Conservation (phyloP, 2,888 invertebrate species). For the Drosophila pseudotalamancana region DNA sequence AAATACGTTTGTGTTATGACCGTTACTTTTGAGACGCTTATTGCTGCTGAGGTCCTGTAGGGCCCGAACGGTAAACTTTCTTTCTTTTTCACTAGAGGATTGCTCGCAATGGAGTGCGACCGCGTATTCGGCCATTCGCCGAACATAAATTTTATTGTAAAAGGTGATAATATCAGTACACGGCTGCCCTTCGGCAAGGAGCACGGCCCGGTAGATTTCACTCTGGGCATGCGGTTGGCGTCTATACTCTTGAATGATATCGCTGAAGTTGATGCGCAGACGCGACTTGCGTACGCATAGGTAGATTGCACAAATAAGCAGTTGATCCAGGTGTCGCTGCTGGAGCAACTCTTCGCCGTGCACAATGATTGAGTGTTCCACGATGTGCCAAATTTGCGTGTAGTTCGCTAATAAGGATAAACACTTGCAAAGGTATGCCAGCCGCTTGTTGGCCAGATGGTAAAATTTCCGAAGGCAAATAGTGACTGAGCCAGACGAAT, state of each 20-base stretch:
- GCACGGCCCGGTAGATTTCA: conserved; percentile 48
- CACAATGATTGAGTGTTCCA: conserved; percentile 55
- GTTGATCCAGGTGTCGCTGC: conserved; percentile 58
- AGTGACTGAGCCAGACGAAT: background rate
- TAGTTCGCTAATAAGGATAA: conserved; percentile 33
- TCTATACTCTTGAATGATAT: conserved; percentile 57
- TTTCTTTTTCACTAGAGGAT: background rate
- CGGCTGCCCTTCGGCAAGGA: conserved; percentile 4
- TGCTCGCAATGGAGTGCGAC: conserved; percentile 18
- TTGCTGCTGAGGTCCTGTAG: conserved; percentile 22
- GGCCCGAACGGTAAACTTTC: background rate
- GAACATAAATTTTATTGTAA: conserved; percentile 54
- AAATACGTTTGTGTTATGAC: conserved; percentile 15
- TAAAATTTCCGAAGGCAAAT: conserved; percentile 72
- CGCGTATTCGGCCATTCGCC: conserved; percentile 34
- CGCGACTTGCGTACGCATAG: conserved; percentile 33
- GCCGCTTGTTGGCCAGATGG: conserved; percentile 43
- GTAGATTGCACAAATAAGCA: conserved; percentile 61
- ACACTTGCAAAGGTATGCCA: conserved; percentile 39
- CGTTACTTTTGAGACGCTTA: background rate
- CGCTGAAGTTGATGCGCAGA: conserved; percentile 36
- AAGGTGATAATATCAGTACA: conserved; percentile 53
- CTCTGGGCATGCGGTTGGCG: conserved; percentile 46
- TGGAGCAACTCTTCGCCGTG: conserved; percentile 34
- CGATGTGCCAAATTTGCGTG: conserved; percentile 53